Base-by-base conservation (phyloP, 1,140 invertebrate genomes). In the Diabrotica virgifera region DNA sequence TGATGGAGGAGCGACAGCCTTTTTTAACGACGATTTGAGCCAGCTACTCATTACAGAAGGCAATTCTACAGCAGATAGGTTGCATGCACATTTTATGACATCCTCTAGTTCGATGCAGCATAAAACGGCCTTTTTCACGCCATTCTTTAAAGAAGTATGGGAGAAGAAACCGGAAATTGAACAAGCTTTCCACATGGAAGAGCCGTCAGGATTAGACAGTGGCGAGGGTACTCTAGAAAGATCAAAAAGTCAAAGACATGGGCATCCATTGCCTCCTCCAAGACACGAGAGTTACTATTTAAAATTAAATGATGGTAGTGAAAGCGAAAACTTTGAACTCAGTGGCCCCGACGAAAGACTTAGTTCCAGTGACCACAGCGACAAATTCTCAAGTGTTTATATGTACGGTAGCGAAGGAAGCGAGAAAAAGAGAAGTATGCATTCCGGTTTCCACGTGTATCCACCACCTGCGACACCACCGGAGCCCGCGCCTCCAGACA, bases 131-230 rank as follows among this genome's bases (percentile, higher is more conserved):
- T 96, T 96, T 80, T 98, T 95, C 79, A 94, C 92, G 54, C 94
- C 94, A 58, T 98, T 98, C 82, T 95, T 98, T 80, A 94, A 95
- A 78, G 93, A 95, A 80, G 93, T 95, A 11, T 96, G 94, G 93
- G 94, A 96, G 73, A 92, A 94, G 72, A 96, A 97, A 73, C 92
- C 93, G 38, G 93, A 96, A 81, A 96, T 96, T 62, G 95, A 97
- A 76, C 91, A 93, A 77, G 92, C 92, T 2, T 93, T 96, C 80
- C 90, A 93, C 74, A 88, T 96, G 85, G 93, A 95, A 79, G 92
- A 92, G 79, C 89, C 85, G 63, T 85, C 85, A 46, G 83, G 84
- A 69, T 78, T 87, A 37, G 86, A 86, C 71, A 88, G 87, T 63
- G 87, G 87, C 6, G 88, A 90, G 76, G 87, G 87, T 12, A 89